Conservation (phyloP, 2,113 vertebrate genomes). For the Pterocles burchelli region DNA sequence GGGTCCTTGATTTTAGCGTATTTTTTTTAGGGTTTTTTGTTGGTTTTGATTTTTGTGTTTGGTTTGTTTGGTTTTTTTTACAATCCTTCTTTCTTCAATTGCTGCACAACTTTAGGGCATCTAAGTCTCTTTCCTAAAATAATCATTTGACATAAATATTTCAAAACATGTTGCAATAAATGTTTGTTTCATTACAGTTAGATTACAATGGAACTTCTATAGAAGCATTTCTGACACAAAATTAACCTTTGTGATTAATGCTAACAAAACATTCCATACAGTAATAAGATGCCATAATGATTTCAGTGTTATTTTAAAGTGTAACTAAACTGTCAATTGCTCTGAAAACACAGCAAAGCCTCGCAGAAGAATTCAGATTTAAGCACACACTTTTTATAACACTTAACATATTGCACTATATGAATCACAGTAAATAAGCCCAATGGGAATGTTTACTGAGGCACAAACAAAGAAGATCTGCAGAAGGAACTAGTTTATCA, state of each 20-base stretch:
- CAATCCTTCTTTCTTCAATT: not conserved
- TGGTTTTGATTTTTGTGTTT: not conserved
- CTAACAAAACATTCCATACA: conserved; percentile 53
- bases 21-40: not conserved
- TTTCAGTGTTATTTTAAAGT: conserved; percentile 70
- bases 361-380: conserved; percentile 54
- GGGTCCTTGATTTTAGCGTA: not conserved
- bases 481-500: conserved; percentile 75
- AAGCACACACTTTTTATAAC: conserved; percentile 62
- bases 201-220: conserved; percentile 55
- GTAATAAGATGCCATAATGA: conserved; percentile 65
- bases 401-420: conserved; percentile 58
- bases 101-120: not conserved
- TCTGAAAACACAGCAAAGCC: conserved; percentile 62
- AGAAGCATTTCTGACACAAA: conserved; percentile 53
- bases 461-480: conserved; percentile 57
- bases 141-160: conserved; percentile 46
- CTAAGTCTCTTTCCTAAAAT: not conserved
- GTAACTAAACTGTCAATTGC: conserved; percentile 71
- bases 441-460: conserved; percentile 70
- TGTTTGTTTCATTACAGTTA: conserved; percentile 57
- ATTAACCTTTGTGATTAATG: conserved; percentile 62
- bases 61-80: not conserved
- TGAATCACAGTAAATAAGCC: conserved; percentile 66
- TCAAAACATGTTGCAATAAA: conserved; percentile 54